Conservation (phyloP, 2,888 invertebrate genomes). For the Azorinus chamasolen region DNA sequence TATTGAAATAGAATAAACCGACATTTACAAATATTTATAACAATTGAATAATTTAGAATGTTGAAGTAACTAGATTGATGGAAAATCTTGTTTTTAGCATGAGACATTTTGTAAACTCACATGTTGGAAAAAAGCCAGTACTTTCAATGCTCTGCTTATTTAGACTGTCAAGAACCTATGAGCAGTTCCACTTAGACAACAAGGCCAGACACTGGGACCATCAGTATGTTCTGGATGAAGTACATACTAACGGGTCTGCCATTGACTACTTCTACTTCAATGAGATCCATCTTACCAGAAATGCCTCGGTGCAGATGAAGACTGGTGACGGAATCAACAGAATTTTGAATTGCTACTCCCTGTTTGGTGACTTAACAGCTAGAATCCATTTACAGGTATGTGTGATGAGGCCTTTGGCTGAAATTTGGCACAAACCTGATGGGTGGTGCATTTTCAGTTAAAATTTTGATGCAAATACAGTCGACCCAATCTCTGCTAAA, state of each 20-base stretch:
- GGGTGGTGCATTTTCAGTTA: too few species aligned
- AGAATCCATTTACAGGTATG: constrained; percentile 59
- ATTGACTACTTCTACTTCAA: constrained; percentile 67
- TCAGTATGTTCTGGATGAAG: constrained; percentile 72
- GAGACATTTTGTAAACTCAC: too few species aligned
- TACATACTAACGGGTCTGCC: constrained; percentile 8
- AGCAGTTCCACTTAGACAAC: constrained; percentile 72
- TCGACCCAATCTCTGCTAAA: too few species aligned
- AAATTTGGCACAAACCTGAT: too few species aligned
- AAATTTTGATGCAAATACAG: too few species aligned
- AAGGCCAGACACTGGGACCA: constrained; percentile 72
- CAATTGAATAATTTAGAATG: background rate
- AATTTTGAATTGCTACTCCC: constrained; percentile 57
- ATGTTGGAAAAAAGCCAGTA: too few species aligned
- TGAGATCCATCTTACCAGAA: constrained; percentile 69
- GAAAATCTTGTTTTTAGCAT: too few species aligned
- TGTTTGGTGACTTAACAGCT: constrained; percentile 74
- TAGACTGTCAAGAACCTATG: constrained; percentile 62
- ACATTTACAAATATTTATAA: background rate
- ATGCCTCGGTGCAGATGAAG: constrained; percentile 72
- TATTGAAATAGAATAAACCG: too few species aligned
- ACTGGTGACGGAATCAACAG: constrained; percentile 47
- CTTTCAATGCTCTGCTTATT: too few species aligned
- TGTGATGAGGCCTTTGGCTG: too few species aligned
- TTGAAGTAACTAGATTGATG: too few species aligned